phyloP scores from a whole-genome alignment of 1,140 invertebrate genomes.

The Drosophila aff. region DNA sequence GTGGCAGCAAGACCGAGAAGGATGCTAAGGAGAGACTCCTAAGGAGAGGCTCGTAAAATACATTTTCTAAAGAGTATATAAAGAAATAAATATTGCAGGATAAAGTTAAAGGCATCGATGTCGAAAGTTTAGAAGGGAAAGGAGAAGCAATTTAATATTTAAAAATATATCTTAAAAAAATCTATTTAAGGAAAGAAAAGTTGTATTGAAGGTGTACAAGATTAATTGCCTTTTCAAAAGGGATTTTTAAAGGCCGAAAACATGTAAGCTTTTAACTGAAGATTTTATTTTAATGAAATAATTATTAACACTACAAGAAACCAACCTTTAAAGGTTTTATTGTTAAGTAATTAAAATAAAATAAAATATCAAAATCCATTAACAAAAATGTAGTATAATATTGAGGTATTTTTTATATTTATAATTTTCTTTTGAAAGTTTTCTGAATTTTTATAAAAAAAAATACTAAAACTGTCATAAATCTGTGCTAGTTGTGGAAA shows the following conservation, averaged over 20 bases:
- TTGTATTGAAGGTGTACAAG: too few relatives aligned
- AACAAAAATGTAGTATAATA: not conserved
- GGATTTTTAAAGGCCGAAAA: too few relatives aligned
- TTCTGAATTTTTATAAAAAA: not conserved
- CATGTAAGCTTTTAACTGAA: too few relatives aligned
- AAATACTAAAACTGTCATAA: not conserved
- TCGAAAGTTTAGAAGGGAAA: not conserved
- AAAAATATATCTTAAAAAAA: not conserved
- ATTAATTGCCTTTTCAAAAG: too few relatives aligned
- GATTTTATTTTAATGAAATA: too few relatives aligned
- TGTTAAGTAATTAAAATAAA: too few relatives aligned
- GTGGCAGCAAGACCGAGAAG: not conserved
- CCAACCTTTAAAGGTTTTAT: too few relatives aligned
- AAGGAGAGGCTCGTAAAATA: constrained; percentile 10
- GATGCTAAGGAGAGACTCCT: not conserved
- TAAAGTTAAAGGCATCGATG: not conserved
- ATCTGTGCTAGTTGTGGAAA: constrained; percentile 13
- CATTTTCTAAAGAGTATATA: constrained; percentile 3
- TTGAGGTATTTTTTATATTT: too few relatives aligned
- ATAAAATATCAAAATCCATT: too few relatives aligned
- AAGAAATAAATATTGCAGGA: constrained; percentile 14
- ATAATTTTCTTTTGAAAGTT: too few relatives aligned
- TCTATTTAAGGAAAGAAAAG: too few relatives aligned
- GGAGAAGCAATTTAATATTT: not conserved
- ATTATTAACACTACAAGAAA: too few relatives aligned